Percentiles rank a stretch among this genome's conserved stretches.
Evolutionary conservation across 1,140 invertebrate species (phyloP).

Genomic region (Listronotus bonariensis): DNA sequence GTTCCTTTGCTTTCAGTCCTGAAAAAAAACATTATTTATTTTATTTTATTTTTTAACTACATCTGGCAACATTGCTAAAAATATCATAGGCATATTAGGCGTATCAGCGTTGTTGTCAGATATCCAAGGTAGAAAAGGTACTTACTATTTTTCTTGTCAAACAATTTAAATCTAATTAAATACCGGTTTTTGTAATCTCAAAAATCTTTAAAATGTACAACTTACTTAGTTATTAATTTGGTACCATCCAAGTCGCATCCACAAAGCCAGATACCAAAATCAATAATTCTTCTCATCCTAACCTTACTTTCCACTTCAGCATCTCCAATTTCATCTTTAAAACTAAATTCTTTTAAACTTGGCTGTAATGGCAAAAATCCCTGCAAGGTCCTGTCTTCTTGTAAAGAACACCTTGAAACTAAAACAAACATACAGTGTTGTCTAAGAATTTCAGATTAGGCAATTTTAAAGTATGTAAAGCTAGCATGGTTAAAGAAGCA

Average conservation of each 20-base stretch:
- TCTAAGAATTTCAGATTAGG: no score
- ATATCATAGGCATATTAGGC: no score
- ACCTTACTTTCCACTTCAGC: constrained; percentile 44
- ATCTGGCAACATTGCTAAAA: no score
- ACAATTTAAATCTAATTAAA: no score
- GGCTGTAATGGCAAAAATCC: constrained; percentile 76
- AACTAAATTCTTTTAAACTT: constrained; percentile 62
- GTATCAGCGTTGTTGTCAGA: no score
- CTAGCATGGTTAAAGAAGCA: no score
- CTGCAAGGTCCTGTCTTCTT: constrained; percentile 79
- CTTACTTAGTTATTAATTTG: constrained; percentile 52
- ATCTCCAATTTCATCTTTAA: constrained; percentile 50
- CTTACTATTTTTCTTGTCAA: no score
- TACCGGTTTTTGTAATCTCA: no score
- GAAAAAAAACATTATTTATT: no score
- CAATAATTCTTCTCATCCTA: constrained; percentile 58
- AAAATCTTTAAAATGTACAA: neutral
- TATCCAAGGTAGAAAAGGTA: no score
- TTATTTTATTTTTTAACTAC: no score
- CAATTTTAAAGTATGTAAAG: no score
- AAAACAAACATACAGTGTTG: constrained; percentile 48
- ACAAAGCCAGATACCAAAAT: constrained; percentile 59
- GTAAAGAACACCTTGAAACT: constrained; percentile 72
- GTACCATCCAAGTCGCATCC: constrained; percentile 57
- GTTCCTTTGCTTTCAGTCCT: constrained; percentile 45